A percentile compares a stretch with the other conserved stretches of the same genome.
Evolutionary conservation across 2,888 invertebrate species (phyloP).

Genomic region (Mechanitis mazaeus): DNA sequence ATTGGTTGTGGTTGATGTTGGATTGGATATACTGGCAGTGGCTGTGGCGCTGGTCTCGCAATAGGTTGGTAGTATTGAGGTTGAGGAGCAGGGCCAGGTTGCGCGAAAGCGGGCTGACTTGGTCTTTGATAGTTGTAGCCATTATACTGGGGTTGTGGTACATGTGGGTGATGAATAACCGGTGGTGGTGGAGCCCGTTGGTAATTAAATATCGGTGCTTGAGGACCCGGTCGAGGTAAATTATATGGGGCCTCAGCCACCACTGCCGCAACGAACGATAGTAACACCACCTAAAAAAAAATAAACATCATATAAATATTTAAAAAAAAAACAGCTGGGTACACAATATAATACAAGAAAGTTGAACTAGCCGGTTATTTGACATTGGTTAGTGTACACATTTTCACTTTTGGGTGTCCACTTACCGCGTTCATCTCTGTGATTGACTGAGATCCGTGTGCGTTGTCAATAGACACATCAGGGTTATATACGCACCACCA

Average conservation of each 20-base stretch:
- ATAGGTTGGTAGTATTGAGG: conserved; percentile 17
- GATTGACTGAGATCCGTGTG: conserved; percentile 51
- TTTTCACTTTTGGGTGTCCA: conserved; percentile 40
- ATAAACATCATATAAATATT: neutral
- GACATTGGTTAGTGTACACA: conserved; percentile 36
- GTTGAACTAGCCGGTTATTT: conserved; percentile 37
- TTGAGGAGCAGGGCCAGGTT: conserved; percentile 25
- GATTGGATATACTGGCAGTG: conserved; percentile 17
- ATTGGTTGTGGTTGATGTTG: conserved; percentile 16
- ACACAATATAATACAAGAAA: conserved; percentile 7
- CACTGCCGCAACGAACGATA: conserved; percentile 54
- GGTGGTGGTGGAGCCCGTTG: conserved; percentile 41
- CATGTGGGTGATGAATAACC: conserved; percentile 32
- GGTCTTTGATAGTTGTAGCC: conserved; percentile 17
- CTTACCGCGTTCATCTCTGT: conserved; percentile 68
- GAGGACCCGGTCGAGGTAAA: conserved; percentile 52
- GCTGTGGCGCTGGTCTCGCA: conserved; percentile 22
- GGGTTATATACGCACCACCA: conserved; percentile 68
- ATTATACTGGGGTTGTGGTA: conserved; percentile 11
- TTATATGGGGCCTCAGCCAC: conserved; percentile 65
- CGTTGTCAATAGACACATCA: conserved; percentile 37
- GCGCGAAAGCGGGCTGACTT: conserved; percentile 16
- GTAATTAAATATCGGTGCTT: conserved; percentile 49
- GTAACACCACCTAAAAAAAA: conserved; percentile 48
- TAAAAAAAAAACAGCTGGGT: too few species aligned